Percentiles rank a stretch among this genome's conserved stretches.
Evolutionary conservation across 2,888 invertebrate genomes (phyloP).

Genomic region (Philopedon plagiatum): DNA sequence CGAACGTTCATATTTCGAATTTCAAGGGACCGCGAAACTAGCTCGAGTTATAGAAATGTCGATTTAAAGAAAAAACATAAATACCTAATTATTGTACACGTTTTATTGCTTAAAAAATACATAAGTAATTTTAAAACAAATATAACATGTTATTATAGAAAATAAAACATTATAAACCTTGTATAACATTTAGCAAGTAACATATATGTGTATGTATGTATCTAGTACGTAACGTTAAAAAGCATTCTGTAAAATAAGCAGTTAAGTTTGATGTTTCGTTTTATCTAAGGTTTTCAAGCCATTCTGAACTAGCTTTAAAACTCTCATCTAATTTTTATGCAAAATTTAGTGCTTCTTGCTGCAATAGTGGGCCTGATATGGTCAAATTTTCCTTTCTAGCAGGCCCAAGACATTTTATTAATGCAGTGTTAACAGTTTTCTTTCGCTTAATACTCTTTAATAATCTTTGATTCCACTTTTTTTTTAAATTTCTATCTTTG

Average conservation of each 20-base stretch:
- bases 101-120: not conserved
- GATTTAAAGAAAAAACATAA: not conserved
- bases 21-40: not conserved
- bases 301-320: too few relatives aligned
- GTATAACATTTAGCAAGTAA: too few relatives aligned
- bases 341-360: not conserved
- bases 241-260: too few relatives aligned
- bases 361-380: not conserved
- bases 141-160: too few relatives aligned
- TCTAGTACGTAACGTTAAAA: too few relatives aligned
- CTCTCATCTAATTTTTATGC: too few relatives aligned
- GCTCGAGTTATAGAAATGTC: not conserved
- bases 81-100: not conserved
- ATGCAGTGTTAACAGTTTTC: not conserved
- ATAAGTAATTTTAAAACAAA: not conserved
- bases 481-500: too few relatives aligned
- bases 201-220: too few relatives aligned
- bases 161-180: too few relatives aligned
- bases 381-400: not conserved
- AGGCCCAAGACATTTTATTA: not conserved
- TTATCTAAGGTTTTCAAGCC: too few relatives aligned
- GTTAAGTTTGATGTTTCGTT: too few relatives aligned
- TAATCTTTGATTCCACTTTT: not conserved
- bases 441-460: not conserved
- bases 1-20: not conserved